A percentile compares a stretch with the other conserved stretches of the same genome.
These are phyloP conservation scores for Hassar affinis DNA, from an alignment of 2,113 vertebrate genomes.

Conservation along the genomic window DNA sequence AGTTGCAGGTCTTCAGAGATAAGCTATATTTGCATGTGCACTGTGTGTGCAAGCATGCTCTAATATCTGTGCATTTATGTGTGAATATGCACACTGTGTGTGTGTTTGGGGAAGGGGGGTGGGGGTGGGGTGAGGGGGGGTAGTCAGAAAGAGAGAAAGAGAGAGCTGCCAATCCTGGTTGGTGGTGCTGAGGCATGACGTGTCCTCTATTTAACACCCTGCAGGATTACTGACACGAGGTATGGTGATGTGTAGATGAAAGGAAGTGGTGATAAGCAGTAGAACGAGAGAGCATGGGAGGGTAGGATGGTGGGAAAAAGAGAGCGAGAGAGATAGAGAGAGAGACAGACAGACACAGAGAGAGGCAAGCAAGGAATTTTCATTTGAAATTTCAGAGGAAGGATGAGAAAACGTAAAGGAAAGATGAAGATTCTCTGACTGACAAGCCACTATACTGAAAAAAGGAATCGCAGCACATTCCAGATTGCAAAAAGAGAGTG, in stretches of 20 bases:
- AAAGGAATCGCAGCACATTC: conserved; percentile 56
- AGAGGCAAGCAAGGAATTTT: conserved; percentile 17
- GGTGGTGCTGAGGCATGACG: conserved; percentile 46
- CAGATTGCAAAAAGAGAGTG: neutral
- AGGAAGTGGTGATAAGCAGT: conserved; percentile 49
- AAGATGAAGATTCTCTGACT: conserved; percentile 53
- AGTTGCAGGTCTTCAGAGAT: conserved; percentile 26
- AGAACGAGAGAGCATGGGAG: conserved; percentile 25
- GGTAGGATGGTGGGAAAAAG: conserved; percentile 41
- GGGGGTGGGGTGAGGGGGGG: no score
- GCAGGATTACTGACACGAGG: conserved; percentile 53
- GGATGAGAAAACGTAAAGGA: conserved; percentile 31
- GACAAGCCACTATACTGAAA: conserved; percentile 57
- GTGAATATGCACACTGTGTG: neutral
- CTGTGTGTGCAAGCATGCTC: conserved; percentile 30
- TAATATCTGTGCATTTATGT: conserved; percentile 35
- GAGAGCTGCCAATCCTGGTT: conserved; percentile 46
- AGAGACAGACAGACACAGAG: conserved; percentile 30
- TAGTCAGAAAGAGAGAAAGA: conserved; percentile 22
- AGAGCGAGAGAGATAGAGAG: conserved; percentile 23
- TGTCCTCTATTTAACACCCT: conserved; percentile 56
- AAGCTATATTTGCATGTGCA: conserved; percentile 32
- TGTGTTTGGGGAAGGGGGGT: no score
- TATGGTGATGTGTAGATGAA: conserved; percentile 51
- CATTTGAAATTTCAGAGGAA: conserved; percentile 36